A percentile compares a stretch with the other conserved stretches of the same genome.
Conservation (phyloP, 2,888 invertebrate species). For the Hololepta plana region DNA sequence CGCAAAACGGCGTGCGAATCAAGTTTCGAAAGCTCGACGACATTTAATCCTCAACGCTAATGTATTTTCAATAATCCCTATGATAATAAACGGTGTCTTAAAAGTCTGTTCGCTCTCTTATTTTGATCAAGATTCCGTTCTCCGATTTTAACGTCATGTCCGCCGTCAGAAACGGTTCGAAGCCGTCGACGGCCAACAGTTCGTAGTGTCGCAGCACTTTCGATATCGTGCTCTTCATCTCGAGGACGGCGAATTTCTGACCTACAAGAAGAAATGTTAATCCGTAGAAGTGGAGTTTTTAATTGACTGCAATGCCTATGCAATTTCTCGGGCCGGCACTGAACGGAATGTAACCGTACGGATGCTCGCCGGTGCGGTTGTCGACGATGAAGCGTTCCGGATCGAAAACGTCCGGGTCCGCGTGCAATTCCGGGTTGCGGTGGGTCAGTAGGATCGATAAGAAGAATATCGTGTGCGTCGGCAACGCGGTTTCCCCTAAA, state of each 20-base stretch:
- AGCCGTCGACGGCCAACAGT: too few species aligned
- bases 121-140: slow-evolving; percentile 7
- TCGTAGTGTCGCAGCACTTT: slow-evolving; percentile 32
- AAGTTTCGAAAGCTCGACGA: too few species aligned
- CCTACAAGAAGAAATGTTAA: too few species aligned
- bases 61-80: too few species aligned
- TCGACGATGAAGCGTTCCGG: slow-evolving; percentile 34
- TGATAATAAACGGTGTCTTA: too few species aligned
- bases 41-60: too few species aligned
- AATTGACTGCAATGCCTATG: slow-evolving; percentile 23
- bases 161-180: slow-evolving; percentile 4
- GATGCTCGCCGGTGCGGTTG: slow-evolving; percentile 21
- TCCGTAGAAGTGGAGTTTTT: not conserved
- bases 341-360: slow-evolving; percentile 39
- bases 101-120: too few species aligned
- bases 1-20: too few species aligned
- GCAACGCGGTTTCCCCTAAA: slow-evolving; percentile 14
- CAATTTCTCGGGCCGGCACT: slow-evolving; percentile 48
- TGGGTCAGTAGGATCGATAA: slow-evolving; percentile 30
- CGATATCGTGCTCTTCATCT: slow-evolving; percentile 33
- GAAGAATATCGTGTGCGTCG: slow-evolving; percentile 24
- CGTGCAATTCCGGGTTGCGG: slow-evolving; percentile 29
- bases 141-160: slow-evolving; percentile 7
- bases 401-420: slow-evolving; percentile 32
- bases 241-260: slow-evolving; percentile 31